A percentile compares a stretch with the other conserved stretches of the same genome.
These are phyloP conservation scores for Euura saliciscinereae DNA, from an alignment of 1,140 invertebrate genomes.

Conservation along the genomic window DNA sequence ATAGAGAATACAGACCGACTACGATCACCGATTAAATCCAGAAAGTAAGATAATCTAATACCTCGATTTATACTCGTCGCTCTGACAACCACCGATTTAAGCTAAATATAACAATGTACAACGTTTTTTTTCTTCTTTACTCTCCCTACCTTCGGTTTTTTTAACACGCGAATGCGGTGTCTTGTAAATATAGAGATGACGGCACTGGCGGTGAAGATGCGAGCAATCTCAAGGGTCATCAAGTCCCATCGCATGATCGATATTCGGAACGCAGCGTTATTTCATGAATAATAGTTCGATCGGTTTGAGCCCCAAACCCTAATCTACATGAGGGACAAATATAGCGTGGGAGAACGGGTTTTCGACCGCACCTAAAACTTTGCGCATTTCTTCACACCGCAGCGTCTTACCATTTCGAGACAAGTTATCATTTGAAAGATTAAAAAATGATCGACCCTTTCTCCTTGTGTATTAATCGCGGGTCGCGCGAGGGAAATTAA, in stretches of 20 bases:
- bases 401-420: constrained; percentile 13
- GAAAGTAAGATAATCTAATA: constrained; percentile 18
- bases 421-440: constrained; percentile 10
- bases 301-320: not conserved
- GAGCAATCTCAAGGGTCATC: constrained; percentile 11
- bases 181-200: constrained; percentile 50
- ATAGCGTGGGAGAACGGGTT: constrained; percentile 50
- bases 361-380: constrained; percentile 37
- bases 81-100: too few species aligned
- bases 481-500: too few species aligned
- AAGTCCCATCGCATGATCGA: not conserved
- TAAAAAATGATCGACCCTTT: too few species aligned
- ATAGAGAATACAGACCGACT: constrained; percentile 16
- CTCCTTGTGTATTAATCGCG: too few species aligned
- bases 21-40: constrained; percentile 21
- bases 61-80: too few species aligned
- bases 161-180: constrained; percentile 11
- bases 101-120: too few species aligned
- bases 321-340: not conserved
- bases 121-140: too few species aligned
- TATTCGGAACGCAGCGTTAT: not conserved
- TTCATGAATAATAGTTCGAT: too few species aligned
- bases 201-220: constrained; percentile 31
- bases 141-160: not conserved
- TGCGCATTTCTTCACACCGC: constrained; percentile 16